phyloP scores from a whole-genome alignment of 2,113 vertebrate genomes.

The Clarias batrachus region DNA sequence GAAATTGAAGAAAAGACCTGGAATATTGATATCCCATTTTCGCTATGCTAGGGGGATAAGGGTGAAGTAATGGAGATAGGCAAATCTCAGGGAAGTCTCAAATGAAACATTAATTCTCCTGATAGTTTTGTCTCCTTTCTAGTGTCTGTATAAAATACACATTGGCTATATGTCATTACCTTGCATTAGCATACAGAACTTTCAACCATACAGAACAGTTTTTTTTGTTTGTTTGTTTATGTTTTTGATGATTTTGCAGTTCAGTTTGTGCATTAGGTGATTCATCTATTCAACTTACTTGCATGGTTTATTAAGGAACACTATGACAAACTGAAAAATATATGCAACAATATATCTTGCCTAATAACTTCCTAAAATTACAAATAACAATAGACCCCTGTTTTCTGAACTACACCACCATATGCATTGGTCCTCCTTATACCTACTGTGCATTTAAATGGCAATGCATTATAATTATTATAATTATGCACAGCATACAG shows the following conservation, averaged over 20 bases:
- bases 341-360: not conserved
- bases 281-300: not conserved
- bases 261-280: not conserved
- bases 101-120: not conserved
- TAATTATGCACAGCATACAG: not conserved
- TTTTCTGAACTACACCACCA: not conserved
- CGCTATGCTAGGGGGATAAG: not conserved
- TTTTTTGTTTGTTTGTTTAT: too few relatives aligned
- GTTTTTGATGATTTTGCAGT: not conserved
- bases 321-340: not conserved
- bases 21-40: not conserved
- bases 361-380: not conserved
- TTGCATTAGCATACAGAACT: not conserved
- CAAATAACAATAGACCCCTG: not conserved
- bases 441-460: not conserved
- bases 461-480: not conserved
- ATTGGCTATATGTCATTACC: not conserved
- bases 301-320: not conserved
- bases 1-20: not conserved
- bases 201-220: not conserved
- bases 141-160: not conserved
- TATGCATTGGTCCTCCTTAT: not conserved
- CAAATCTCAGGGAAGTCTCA: not conserved
- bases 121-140: not conserved
- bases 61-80: not conserved